phyloP scores from a whole-genome alignment of 2,888 invertebrate species.

The Epinotia ramella region DNA sequence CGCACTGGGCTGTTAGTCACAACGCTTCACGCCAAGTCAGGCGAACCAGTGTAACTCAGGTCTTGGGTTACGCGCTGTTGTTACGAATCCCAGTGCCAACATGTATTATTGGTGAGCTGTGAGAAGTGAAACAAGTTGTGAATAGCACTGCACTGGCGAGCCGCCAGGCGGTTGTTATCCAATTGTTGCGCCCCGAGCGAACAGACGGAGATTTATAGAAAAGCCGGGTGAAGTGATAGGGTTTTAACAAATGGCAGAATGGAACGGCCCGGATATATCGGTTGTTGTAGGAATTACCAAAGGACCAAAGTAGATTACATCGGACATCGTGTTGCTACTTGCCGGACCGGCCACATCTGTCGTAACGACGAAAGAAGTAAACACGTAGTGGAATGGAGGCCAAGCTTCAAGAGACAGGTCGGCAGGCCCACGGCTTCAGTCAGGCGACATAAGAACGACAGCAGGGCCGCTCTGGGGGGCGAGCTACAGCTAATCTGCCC shows the following conservation, averaged over 20 bases:
- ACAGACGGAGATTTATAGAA: neutral
- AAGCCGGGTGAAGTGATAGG: neutral
- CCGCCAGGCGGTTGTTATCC: conserved; percentile 28
- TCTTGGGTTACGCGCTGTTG: neutral
- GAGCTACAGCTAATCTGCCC: no score
- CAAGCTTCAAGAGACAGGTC: no score
- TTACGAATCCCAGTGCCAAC: neutral
- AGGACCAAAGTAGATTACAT: no score
- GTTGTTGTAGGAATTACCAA: neutral
- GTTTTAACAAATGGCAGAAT: neutral
- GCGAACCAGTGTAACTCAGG: neutral
- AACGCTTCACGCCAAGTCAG: neutral
- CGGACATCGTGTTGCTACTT: no score
- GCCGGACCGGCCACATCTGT: no score
- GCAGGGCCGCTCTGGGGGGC: no score
- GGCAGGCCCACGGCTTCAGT: no score
- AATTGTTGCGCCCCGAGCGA: conserved; percentile 19
- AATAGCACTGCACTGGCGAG: conserved; percentile 17
- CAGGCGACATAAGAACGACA: no score
- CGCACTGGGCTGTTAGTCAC: neutral
- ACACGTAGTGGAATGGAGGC: no score
- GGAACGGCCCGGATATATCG: neutral
- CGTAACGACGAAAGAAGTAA: no score
- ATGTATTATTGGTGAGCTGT: neutral
- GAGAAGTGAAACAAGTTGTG: neutral